Evolutionary conservation across 2,888 invertebrate genomes (phyloP), one percentile per base, ranked within the genome.

Genomic region (Sabatieria punctata): DNA sequence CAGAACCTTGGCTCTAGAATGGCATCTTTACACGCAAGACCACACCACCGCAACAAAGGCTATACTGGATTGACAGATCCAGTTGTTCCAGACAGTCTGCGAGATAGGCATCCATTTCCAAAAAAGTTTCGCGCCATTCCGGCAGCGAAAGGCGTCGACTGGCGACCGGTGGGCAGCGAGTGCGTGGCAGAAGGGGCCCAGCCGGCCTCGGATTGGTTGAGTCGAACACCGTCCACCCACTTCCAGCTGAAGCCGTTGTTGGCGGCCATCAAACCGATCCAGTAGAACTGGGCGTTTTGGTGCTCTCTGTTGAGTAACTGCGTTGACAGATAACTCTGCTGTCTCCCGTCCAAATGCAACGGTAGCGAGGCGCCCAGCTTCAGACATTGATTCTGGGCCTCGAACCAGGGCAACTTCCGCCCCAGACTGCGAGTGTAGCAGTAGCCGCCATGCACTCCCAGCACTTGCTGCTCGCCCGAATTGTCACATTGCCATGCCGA

Each of bases 401-500:
- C 19, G 30, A 33, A 26, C 42, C 46, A 49, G 15, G 49, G 13
- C n/a, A n/a, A 15, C 11, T 41, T 8, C 15, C 36, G 37, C 2
- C 2, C 41, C 18, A 13, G 36, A 41, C 48, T 48, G 2, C 45
- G 41, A 26, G 46, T 37, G 37, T 26, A 47, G 26, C 49, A 49
- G 22, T 30, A 23, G 22, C 33, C 46, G 11, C n/a, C 25, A 22
- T 26, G 37, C 8, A 47, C 35, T 21, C 43, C 44, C 46, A 37
- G 47, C 4, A 21, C 19, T 11, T 40, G 27, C 46, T 43, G 26
- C 13, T 25, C 21, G 2, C 18, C 22, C 4, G 41, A 4, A 4
- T 4, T 22, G 21, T 40, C 45, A 27, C 49, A 49, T 36, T 47
- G 46, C 42, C 46, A 44, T 2, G 22, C 8, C 15, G 49, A 49